Conservation (phyloP, 2,113 vertebrate species). For the Clarias gariepinus region DNA sequence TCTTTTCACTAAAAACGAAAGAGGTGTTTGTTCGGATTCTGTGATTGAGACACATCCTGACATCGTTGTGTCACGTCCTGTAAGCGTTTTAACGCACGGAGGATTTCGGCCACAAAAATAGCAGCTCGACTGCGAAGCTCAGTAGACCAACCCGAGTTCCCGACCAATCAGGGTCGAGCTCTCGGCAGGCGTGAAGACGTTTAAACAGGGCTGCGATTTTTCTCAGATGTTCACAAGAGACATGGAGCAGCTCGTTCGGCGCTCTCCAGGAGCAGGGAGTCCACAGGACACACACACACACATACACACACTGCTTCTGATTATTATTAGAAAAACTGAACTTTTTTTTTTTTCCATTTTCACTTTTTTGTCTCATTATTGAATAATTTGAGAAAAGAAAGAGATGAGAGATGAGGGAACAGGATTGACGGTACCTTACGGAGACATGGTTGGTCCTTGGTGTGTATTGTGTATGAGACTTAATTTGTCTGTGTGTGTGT, state of each 20-base stretch:
- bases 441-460: constrained; percentile 22
- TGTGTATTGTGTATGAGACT: constrained; percentile 2
- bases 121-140: not conserved
- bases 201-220: not conserved
- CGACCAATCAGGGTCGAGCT: not conserved
- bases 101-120: not conserved
- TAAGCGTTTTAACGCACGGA: not conserved
- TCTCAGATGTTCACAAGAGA: constrained; percentile 16
- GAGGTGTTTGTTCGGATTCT: not conserved
- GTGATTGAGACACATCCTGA: not conserved
- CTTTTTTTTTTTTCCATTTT: constrained; percentile 17
- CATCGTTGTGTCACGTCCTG: not conserved
- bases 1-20: not conserved
- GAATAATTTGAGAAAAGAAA: constrained; percentile 23
- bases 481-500: not conserved
- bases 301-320: constrained; percentile 70
- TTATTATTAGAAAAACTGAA: constrained; percentile 84
- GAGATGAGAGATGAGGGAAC: not conserved
- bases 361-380: constrained; percentile 13
- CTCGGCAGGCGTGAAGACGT: not conserved
- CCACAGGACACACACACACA: constrained; percentile 46
- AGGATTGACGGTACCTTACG: constrained; percentile 22
- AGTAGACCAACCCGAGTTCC: no score
- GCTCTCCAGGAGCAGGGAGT: constrained; percentile 80
- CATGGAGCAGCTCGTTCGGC: constrained; percentile 80